Evolutionary conservation across 2,113 vertebrate genomes (phyloP).

Genomic region (Lagopus muta): DNA sequence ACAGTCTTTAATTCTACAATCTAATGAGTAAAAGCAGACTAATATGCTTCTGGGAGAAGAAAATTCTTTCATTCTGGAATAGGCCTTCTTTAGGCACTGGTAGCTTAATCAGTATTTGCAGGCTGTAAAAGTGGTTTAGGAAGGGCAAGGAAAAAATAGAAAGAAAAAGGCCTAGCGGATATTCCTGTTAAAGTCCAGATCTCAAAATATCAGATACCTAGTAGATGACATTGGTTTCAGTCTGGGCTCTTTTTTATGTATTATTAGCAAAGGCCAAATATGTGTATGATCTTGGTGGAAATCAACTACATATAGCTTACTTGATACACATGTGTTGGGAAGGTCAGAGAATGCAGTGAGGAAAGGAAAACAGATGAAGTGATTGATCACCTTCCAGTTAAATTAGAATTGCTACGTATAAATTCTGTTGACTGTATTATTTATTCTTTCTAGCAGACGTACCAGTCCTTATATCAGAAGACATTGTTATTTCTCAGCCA

Average conservation of each 20-base stretch:
- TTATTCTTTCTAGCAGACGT: constrained; percentile 76
- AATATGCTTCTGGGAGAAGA: neutral
- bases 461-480: constrained; percentile 86
- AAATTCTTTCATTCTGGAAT: neutral
- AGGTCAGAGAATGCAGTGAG: neutral
- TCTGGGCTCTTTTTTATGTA: neutral
- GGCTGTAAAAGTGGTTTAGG: neutral
- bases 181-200: neutral
- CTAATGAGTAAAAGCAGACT: neutral
- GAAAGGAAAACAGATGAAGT: neutral
- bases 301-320: neutral
- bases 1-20: neutral
- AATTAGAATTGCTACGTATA: neutral
- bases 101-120: neutral
- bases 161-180: neutral
- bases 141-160: neutral
- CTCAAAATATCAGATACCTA: neutral
- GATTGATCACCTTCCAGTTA: neutral
- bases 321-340: neutral
- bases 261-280: neutral
- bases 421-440: constrained; percentile 8
- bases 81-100: neutral
- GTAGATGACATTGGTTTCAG: neutral
- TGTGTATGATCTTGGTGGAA: neutral
- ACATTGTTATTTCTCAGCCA: constrained; percentile 84